Percentiles rank a stretch among this genome's conserved stretches.
Conservation (phyloP, 2,113 vertebrate genomes). For the Himantopus leucocephalus region DNA sequence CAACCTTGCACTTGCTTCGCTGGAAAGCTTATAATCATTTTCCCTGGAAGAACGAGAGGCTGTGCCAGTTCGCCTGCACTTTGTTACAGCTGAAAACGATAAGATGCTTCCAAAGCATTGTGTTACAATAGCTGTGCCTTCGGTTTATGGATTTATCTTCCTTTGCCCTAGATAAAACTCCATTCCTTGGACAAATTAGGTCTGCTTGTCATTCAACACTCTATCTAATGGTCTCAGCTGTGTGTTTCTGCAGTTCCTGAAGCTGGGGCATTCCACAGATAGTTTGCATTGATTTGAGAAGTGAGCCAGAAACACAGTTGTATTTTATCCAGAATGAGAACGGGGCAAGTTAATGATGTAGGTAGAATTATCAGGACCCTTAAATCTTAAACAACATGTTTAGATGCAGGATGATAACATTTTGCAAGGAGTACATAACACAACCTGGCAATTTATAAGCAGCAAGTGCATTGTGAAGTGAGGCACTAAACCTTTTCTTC, state of each 20-base stretch:
- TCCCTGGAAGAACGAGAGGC: not conserved
- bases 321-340: slow-evolving; percentile 41
- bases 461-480: not conserved
- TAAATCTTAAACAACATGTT: slow-evolving; percentile 59
- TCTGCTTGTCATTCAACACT: slow-evolving; percentile 64
- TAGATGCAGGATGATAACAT: slow-evolving; percentile 55
- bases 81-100: slow-evolving; percentile 5
- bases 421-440: slow-evolving; percentile 41
- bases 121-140: not conserved
- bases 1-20: not conserved
- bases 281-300: slow-evolving; percentile 46
- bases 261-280: slow-evolving; percentile 35
- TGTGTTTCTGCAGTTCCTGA: slow-evolving; percentile 24
- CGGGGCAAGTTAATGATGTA: slow-evolving; percentile 66
- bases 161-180: slow-evolving; percentile 46
- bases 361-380: slow-evolving; percentile 57
- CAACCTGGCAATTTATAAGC: not conserved
- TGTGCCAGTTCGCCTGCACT: slow-evolving; percentile 15
- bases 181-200: slow-evolving; percentile 65
- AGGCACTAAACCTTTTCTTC: not conserved
- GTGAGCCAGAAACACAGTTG: slow-evolving; percentile 42
- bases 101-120: not conserved
- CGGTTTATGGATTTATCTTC: slow-evolving; percentile 43
- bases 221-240: slow-evolving; percentile 50
- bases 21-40: not conserved